phyloP scores from a whole-genome alignment of 2,888 invertebrate genomes.

The Drosophila meridiana region DNA sequence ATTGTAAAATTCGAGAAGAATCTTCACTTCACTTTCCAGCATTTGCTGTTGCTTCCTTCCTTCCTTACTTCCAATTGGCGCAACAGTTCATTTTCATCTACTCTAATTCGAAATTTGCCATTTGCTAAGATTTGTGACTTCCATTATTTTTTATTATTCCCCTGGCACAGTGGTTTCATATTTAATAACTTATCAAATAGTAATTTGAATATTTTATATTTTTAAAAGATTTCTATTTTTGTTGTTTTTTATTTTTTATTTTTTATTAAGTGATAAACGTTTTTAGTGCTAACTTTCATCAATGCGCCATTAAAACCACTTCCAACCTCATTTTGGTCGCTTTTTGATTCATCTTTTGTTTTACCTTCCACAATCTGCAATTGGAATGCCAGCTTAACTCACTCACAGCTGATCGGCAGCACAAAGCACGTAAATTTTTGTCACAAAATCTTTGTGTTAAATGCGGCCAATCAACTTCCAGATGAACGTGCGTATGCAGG shows the following conservation, averaged over 20 bases:
- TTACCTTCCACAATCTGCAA: not conserved
- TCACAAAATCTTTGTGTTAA: slow-evolving; percentile 24
- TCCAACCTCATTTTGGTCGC: not conserved
- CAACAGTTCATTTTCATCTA: not conserved
- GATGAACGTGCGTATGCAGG: not conserved
- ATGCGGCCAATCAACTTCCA: slow-evolving; percentile 45
- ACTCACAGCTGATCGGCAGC: slow-evolving; percentile 17
- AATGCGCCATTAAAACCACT: not conserved
- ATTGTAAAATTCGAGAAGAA: not conserved
- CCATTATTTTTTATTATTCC: not conserved
- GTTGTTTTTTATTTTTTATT: no score
- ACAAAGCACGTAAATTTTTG: slow-evolving; percentile 14
- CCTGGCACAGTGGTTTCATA: not conserved
- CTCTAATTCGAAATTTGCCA: not conserved
- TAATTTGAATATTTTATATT: no score
- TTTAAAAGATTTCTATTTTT: no score
- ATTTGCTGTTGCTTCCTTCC: not conserved
- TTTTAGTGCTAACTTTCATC: not conserved
- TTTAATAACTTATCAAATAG: no score
- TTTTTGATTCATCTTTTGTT: not conserved
- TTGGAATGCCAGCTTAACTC: slow-evolving; percentile 10
- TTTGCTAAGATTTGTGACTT: not conserved
- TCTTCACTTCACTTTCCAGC: not conserved
- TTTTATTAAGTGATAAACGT: no score
- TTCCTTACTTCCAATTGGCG: not conserved